These are phyloP conservation scores for Epiblema foenella DNA, from an alignment of 2,888 invertebrate species.

Conservation along the genomic window DNA sequence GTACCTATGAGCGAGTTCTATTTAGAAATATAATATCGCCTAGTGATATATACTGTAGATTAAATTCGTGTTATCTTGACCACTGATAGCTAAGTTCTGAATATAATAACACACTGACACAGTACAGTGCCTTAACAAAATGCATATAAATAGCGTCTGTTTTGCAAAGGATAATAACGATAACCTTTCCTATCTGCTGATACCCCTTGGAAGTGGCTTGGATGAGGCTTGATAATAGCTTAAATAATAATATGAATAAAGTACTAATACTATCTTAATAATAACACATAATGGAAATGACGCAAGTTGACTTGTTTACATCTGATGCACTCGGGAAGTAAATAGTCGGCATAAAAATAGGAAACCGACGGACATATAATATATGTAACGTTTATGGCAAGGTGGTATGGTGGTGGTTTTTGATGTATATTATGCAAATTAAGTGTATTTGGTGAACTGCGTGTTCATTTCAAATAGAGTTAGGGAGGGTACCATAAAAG, in stretches of 20 bases:
- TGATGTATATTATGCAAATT: no score
- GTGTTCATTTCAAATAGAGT: no score
- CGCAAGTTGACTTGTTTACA: slow-evolving; percentile 57
- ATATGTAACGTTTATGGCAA: no score
- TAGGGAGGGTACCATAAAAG: no score
- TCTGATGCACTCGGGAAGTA: not conserved
- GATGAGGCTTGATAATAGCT: slow-evolving; percentile 54
- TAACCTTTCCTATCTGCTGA: slow-evolving; percentile 50
- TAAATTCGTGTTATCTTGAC: not conserved
- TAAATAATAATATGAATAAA: slow-evolving; percentile 38
- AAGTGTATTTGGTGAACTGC: no score
- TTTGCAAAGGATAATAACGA: slow-evolving; percentile 45
- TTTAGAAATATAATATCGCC: no score
- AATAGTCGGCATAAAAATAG: not conserved
- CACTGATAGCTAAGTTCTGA: not conserved
- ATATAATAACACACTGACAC: not conserved
- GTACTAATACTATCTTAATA: slow-evolving; percentile 49
- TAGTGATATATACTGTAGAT: not conserved
- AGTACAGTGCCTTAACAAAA: slow-evolving; percentile 42
- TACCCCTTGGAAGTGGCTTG: slow-evolving; percentile 57
- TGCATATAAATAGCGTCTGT: slow-evolving; percentile 57
- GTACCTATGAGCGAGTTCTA: no score
- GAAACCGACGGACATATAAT: no score
- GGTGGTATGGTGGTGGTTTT: no score
- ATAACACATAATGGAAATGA: slow-evolving; percentile 53